phyloP scores from a whole-genome alignment of 2,888 invertebrate genomes.

The Nomada fabriciana region DNA sequence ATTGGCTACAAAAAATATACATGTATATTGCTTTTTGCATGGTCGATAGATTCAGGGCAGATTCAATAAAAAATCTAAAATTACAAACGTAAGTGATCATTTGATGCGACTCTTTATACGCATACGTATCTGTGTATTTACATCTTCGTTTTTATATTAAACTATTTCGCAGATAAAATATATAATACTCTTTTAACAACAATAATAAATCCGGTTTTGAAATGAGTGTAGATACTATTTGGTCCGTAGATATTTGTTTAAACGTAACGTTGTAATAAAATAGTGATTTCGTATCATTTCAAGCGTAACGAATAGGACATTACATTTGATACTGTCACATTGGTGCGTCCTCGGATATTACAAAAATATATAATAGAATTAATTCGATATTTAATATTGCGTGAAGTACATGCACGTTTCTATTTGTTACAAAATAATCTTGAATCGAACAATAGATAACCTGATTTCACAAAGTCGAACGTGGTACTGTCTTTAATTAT shows the following conservation, averaged over 20 bases:
- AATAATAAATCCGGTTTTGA: constrained; percentile 5
- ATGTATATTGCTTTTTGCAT: no score
- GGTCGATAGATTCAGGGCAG: no score
- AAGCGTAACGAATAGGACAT: neutral
- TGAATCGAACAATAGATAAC: neutral
- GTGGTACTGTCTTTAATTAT: neutral
- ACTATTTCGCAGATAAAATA: constrained; percentile 8
- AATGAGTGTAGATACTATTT: constrained; percentile 1
- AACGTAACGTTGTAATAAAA: constrained; percentile 30
- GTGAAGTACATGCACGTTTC: constrained; percentile 45
- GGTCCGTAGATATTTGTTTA: neutral
- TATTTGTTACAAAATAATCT: constrained; percentile 4
- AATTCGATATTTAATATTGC: constrained; percentile 27
- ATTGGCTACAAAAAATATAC: no score
- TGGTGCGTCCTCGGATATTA: constrained; percentile 17
- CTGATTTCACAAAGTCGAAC: neutral
- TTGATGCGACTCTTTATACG: neutral
- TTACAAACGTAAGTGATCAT: no score
- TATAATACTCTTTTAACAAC: constrained; percentile 15
- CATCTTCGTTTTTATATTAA: constrained; percentile 13
- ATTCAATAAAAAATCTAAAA: no score
- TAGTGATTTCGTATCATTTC: constrained; percentile 17
- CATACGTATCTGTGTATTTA: neutral
- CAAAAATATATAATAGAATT: constrained; percentile 8
- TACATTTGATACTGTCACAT: constrained; percentile 1